These are phyloP conservation scores for Pelosia muscerda DNA, from an alignment of 2,888 invertebrate species.

Conservation along the genomic window DNA sequence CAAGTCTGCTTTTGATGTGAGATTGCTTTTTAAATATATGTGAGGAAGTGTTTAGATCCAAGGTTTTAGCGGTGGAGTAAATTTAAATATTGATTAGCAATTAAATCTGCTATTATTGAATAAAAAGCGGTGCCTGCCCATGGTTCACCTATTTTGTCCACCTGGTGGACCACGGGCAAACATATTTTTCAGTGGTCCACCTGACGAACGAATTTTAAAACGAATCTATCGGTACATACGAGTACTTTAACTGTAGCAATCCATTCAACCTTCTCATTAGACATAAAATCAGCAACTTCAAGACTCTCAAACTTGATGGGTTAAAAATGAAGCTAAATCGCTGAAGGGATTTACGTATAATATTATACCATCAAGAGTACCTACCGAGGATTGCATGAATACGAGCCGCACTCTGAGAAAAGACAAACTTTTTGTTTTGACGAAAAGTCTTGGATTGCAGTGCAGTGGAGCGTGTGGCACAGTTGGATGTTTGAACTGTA, in stretches of 20 bases:
- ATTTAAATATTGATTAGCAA: neutral
- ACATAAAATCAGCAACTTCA: neutral
- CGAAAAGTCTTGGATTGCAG: constrained; percentile 37
- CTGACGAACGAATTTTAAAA: no score
- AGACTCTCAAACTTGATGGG: neutral
- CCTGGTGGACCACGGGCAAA: no score
- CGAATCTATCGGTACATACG: no score
- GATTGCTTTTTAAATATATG: neutral
- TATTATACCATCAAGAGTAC: constrained; percentile 9
- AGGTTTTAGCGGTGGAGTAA: neutral
- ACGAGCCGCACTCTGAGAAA: constrained; percentile 28
- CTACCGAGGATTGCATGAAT: constrained; percentile 22
- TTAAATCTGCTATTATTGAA: neutral
- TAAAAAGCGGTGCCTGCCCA: no score
- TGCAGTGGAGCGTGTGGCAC: constrained; percentile 31
- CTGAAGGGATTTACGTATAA: neutral
- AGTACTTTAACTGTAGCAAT: no score
- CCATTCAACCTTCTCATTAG: neutral
- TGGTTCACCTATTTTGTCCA: no score
- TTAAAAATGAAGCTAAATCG: neutral
- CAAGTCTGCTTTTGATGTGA: neutral
- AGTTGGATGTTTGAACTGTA: constrained; percentile 41
- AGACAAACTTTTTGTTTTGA: constrained; percentile 43
- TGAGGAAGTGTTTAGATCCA: neutral
- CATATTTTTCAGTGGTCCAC: no score